Evolutionary conservation across 2,888 invertebrate species (phyloP).

Genomic region (Drosophila planitibia): DNA sequence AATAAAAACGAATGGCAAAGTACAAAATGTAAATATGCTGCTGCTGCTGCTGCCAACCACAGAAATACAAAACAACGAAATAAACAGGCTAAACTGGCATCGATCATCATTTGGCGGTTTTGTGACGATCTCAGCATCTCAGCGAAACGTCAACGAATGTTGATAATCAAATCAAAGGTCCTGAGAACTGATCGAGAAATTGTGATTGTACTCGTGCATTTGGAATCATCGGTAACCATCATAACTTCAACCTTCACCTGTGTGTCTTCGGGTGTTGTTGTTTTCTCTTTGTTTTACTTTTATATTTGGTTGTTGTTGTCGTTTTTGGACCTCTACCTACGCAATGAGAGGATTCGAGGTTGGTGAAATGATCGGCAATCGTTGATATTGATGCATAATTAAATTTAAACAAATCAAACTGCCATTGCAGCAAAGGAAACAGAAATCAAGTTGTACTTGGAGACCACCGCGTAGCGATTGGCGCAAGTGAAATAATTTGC

Average conservation of each 20-base stretch:
- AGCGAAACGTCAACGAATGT: slow-evolving; percentile 52
- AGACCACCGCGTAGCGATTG: slow-evolving; percentile 74
- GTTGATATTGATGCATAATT: slow-evolving; percentile 74
- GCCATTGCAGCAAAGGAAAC: slow-evolving; percentile 77
- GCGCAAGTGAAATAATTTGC: slow-evolving; percentile 80
- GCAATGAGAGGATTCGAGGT: slow-evolving; percentile 33
- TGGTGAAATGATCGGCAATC: slow-evolving; percentile 64
- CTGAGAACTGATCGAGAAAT: slow-evolving; percentile 49
- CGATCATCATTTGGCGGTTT: slow-evolving; percentile 78
- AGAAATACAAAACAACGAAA: slow-evolving; percentile 12
- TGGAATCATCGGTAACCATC: slow-evolving; percentile 67
- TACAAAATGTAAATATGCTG: slow-evolving; percentile 70
- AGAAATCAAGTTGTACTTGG: slow-evolving; percentile 80
- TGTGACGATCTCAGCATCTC: slow-evolving; percentile 50
- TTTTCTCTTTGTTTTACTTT: slow-evolving; percentile 30
- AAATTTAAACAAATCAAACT: slow-evolving; percentile 82
- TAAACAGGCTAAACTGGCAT: slow-evolving; percentile 55
- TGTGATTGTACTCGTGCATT: slow-evolving; percentile 43
- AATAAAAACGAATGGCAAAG: slow-evolving; percentile 49
- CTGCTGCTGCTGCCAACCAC: slow-evolving; percentile 51
- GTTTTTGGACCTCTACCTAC: slow-evolving; percentile 52
- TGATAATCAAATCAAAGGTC: slow-evolving; percentile 76
- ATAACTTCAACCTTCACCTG: slow-evolving; percentile 77
- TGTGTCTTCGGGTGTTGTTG: slow-evolving; percentile 34
- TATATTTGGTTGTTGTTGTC: background rate